These are phyloP conservation scores for Papilio protenor DNA, from an alignment of 2,888 invertebrate genomes.

Conservation along the genomic window DNA sequence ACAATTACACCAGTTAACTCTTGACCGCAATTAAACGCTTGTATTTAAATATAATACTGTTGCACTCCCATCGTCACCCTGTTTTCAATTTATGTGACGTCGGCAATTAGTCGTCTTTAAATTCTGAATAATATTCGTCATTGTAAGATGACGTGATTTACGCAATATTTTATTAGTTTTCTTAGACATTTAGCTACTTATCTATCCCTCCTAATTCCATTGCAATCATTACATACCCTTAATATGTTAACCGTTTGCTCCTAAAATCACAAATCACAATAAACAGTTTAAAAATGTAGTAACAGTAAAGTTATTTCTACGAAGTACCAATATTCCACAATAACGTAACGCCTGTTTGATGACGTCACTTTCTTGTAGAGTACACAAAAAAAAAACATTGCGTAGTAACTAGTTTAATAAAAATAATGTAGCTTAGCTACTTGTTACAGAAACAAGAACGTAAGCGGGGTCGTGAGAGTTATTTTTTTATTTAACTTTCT, in stretches of 20 bases:
- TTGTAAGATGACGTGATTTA: background rate
- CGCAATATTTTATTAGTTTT: background rate
- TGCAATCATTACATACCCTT: background rate
- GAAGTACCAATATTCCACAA: background rate
- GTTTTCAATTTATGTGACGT: background rate
- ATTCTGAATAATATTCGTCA: background rate
- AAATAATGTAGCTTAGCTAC: background rate
- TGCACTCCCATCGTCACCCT: conserved; percentile 35
- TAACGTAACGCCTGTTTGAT: conserved; percentile 12
- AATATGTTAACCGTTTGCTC: background rate
- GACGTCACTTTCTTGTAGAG: background rate
- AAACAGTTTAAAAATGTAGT: background rate
- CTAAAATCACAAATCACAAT: background rate
- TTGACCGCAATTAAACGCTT: conserved; percentile 68
- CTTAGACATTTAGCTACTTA: background rate
- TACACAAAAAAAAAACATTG: background rate
- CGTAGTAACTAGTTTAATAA: background rate
- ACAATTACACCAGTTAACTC: conserved; percentile 77
- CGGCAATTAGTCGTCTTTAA: conserved; percentile 18
- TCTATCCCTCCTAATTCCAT: background rate
- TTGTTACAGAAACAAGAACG: background rate
- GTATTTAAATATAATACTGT: conserved; percentile 61
- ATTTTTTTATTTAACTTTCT: background rate
- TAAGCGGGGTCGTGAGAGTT: background rate
- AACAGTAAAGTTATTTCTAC: background rate